Conservation (phyloP, 1,140 invertebrate species). For the Penaeus indicus region DNA sequence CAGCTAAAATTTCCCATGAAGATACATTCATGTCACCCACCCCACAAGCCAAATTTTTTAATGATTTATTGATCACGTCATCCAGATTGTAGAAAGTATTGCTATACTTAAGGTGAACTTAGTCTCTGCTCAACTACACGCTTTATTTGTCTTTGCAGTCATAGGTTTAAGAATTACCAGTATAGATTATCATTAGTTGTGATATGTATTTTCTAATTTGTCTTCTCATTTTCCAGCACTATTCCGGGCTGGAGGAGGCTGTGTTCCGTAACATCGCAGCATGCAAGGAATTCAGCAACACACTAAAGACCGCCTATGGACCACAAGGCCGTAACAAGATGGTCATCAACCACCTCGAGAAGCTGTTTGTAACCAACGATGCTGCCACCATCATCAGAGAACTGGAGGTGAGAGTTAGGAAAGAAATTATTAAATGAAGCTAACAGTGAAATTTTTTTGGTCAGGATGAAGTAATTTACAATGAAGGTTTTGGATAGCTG, state of each 20-base stretch:
- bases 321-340: constrained; percentile 99
- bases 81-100: too few relatives aligned
- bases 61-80: too few relatives aligned
- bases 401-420: constrained; percentile 79
- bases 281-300: constrained; percentile 94
- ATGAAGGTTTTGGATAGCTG: neutral
- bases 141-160: too few relatives aligned
- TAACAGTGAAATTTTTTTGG: too few relatives aligned
- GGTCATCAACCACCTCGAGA: constrained; percentile 99
- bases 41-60: too few relatives aligned
- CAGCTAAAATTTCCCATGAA: too few relatives aligned
- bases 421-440: neutral
- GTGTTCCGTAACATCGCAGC: constrained; percentile 95
- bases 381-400: constrained; percentile 97
- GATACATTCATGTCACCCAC: too few relatives aligned
- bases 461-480: neutral
- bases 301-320: constrained; percentile 94
- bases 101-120: too few relatives aligned
- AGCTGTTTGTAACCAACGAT: constrained; percentile 99
- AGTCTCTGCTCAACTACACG: too few relatives aligned
- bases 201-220: too few relatives aligned
- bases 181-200: too few relatives aligned
- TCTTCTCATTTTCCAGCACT: constrained; percentile 80
- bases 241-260: constrained; percentile 96
- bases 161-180: too few relatives aligned